phyloP scores from a whole-genome alignment of 2,888 invertebrate species.

The Sphaerolaimus hirsutus region DNA sequence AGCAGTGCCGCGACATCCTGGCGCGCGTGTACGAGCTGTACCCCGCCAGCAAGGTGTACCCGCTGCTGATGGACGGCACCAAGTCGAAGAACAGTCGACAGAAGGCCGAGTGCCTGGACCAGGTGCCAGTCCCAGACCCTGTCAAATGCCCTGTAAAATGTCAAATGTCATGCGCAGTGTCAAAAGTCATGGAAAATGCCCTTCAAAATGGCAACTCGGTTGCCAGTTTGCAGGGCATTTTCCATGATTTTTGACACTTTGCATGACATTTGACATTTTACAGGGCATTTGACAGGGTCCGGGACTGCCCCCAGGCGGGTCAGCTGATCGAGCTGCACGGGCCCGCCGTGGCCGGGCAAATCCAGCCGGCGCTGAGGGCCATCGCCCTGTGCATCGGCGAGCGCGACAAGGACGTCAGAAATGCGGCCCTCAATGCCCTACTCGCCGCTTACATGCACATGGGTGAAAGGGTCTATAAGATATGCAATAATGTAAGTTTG shows the following conservation, averaged over 20 bases:
- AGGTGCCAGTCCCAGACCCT: conserved; percentile 61
- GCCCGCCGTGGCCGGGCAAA: conserved; percentile 53
- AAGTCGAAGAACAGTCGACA: conserved; percentile 90
- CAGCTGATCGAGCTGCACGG: conserved; percentile 63
- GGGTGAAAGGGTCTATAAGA: conserved; percentile 69
- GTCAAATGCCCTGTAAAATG: too few relatives aligned
- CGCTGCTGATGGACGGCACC: conserved; percentile 71
- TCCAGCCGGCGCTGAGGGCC: conserved; percentile 51
- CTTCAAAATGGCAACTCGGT: too few relatives aligned
- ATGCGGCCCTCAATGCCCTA: conserved; percentile 76
- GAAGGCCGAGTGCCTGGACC: conserved; percentile 79
- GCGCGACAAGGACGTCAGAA: conserved; percentile 77
- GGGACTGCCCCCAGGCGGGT: too few relatives aligned
- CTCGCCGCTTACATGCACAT: conserved; percentile 67
- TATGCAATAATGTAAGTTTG: conserved; percentile 47
- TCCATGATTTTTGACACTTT: too few relatives aligned
- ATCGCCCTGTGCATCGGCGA: conserved; percentile 83
- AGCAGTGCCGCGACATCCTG: conserved; percentile 59
- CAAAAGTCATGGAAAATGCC: too few relatives aligned
- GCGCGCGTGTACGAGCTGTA: conserved; percentile 61
- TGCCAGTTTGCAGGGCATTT: too few relatives aligned
- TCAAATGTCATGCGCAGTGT: too few relatives aligned
- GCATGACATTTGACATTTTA: too few relatives aligned
- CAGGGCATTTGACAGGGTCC: too few relatives aligned
- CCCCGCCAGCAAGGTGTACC: conserved; percentile 63